These are phyloP conservation scores for Petrolisthes cinctipes DNA, from an alignment of 2,888 invertebrate species.

Conservation along the genomic window DNA sequence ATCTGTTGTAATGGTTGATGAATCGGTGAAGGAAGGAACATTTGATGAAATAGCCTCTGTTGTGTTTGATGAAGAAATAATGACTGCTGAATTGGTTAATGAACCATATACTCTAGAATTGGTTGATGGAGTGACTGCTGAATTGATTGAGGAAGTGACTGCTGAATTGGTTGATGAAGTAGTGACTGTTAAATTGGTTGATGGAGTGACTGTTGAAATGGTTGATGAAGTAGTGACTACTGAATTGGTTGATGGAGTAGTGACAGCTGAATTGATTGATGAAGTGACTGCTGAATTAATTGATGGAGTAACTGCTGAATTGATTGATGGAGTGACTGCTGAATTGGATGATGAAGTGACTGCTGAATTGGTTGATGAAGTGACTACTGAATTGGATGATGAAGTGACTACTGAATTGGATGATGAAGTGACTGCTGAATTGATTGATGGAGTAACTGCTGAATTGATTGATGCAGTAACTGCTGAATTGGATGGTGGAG, in stretches of 20 bases:
- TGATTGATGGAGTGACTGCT: no score
- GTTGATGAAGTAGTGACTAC: neutral
- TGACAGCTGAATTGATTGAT: neutral
- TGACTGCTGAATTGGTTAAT: neutral
- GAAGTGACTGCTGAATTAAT: neutral
- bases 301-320: no score
- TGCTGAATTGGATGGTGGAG: neutral
- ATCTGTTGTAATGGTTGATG: neutral
- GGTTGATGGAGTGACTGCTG: neutral
- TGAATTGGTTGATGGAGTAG: neutral
- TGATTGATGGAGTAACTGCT: neutral
- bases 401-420: constrained; percentile 12
- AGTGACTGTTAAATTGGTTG: neutral
- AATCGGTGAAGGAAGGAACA: neutral
- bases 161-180: neutral
- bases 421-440: neutral
- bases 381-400: neutral
- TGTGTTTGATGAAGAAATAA: neutral
- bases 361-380: neutral
- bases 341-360: neutral
- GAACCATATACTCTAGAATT: neutral
- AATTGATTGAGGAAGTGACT: neutral
- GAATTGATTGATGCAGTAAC: neutral
- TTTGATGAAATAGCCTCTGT: neutral
- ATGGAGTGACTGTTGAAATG: neutral